Evolutionary conservation across 1,140 invertebrate genomes (phyloP).

Genomic region (Drosophila rhopaloa): DNA sequence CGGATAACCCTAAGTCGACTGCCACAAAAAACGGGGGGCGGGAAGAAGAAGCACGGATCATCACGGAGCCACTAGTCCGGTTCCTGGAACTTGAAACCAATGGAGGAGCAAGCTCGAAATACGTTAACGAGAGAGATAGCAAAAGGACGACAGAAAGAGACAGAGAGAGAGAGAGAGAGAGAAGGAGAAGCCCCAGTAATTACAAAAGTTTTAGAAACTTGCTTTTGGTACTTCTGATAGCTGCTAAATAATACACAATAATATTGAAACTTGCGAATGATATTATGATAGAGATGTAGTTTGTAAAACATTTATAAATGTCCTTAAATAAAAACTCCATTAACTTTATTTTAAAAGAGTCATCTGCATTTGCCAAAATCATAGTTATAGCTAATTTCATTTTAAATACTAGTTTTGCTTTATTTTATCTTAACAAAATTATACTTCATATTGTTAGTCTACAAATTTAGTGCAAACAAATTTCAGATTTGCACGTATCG

Average conservation of each 20-base stretch:
- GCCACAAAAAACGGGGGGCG: constrained; percentile 17
- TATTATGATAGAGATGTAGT: constrained; percentile 46
- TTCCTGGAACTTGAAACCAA: constrained; percentile 12
- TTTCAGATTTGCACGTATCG: background rate
- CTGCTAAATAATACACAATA: constrained; percentile 12
- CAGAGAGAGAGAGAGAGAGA: background rate
- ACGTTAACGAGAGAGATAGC: constrained; percentile 6
- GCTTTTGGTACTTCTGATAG: constrained; percentile 31
- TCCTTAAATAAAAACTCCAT: constrained; percentile 53
- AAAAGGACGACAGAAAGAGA: background rate
- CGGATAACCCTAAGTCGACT: constrained; percentile 15
- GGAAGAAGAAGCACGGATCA: background rate
- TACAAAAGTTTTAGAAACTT: constrained; percentile 57
- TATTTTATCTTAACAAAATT: no score
- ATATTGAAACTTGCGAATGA: constrained; percentile 18
- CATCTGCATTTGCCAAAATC: background rate
- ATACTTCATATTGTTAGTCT: no score
- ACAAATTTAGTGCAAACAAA: background rate
- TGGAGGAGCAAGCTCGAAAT: constrained; percentile 29
- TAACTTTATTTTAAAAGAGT: constrained; percentile 7
- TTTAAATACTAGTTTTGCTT: no score
- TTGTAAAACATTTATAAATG: constrained; percentile 63
- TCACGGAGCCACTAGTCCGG: constrained; percentile 36
- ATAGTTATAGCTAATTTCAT: no score
- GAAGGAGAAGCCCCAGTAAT: constrained; percentile 19